Evolutionary conservation across 2,888 invertebrate genomes (phyloP), one percentile per base, ranked within the genome.

Genomic region (Seira musarum): DNA sequence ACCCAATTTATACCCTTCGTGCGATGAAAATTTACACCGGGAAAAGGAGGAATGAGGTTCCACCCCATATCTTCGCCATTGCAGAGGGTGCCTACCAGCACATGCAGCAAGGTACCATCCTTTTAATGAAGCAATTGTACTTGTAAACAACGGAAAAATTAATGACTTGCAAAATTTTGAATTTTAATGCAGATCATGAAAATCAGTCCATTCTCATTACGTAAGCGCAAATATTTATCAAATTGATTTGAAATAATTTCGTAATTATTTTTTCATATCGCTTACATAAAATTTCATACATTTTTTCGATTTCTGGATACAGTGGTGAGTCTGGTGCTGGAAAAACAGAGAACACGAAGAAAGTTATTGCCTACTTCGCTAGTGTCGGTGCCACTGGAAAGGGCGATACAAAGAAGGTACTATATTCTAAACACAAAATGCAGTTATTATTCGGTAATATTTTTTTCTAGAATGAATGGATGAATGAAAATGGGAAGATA

Each of bases 151-250:
- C n/a, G n/a, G n/a, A n/a, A n/a, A n/a, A n/a, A n/a, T n/a, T n/a
- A n/a, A n/a, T n/a, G n/a, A n/a, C n/a, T n/a, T n/a, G n/a, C n/a
- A n/a, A n/a, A n/a, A n/a, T n/a, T n/a, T n/a, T n/a, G n/a, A 30
- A 2, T 30, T 30, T 30, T 30, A 5, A 30, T 30, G 30, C 49
- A 49, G 49, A 49, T 3, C 49, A 82, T 68, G 82, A 82, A 46
- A 97, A 99, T 93, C 99, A 99, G 93, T 99, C 99, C 92, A 99
- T 99, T 97, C 94, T 99, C 94, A 99, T 99, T 93, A 99, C 99
- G 95, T 95, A 92, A 94, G 95, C 8, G 8, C 6, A 49, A 8
- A 5, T 40, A 40, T 40, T 40, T 8, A 40, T 40, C 13, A 40
- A 40, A 40, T 40, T 5, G n/a, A 40, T 40, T 40, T 40, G 6